phyloP scores from a whole-genome alignment of 2,113 vertebrate genomes.

The Engraulis encrasicolus region DNA sequence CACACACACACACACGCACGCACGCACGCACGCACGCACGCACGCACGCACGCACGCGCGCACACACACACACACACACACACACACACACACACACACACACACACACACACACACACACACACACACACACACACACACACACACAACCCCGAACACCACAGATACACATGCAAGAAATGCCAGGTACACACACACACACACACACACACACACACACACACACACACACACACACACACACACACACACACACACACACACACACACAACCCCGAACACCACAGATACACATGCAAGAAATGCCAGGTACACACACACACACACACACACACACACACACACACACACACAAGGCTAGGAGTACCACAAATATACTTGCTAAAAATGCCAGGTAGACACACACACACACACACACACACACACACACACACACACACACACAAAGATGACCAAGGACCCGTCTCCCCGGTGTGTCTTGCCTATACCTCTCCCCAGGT shows the following conservation, averaged over 20 bases:
- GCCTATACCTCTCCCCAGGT: constrained; percentile 69
- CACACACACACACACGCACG: not conserved
- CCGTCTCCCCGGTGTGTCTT: not conserved
- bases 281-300: constrained; percentile 98
- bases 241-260: too few species aligned
- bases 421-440: not conserved
- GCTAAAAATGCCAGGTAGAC: constrained; percentile 94
- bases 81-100: too few species aligned
- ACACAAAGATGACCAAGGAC: too few species aligned
- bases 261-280: constrained; percentile 85
- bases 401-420: not conserved
- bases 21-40: not conserved
- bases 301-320: constrained; percentile 86
- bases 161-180: constrained; percentile 98
- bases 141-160: constrained; percentile 84
- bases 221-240: not conserved
- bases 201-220: not conserved
- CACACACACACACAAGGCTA: constrained; percentile 64
- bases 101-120: too few species aligned
- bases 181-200: constrained; percentile 82
- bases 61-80: too few species aligned
- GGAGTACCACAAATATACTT: constrained; percentile 96
- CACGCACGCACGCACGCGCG: not conserved
- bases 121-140: too few species aligned
- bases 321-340: not conserved